Conservation (phyloP, 35 echinoderm and acorn worm genomes). For the Apostichopus parvimensis region DNA sequence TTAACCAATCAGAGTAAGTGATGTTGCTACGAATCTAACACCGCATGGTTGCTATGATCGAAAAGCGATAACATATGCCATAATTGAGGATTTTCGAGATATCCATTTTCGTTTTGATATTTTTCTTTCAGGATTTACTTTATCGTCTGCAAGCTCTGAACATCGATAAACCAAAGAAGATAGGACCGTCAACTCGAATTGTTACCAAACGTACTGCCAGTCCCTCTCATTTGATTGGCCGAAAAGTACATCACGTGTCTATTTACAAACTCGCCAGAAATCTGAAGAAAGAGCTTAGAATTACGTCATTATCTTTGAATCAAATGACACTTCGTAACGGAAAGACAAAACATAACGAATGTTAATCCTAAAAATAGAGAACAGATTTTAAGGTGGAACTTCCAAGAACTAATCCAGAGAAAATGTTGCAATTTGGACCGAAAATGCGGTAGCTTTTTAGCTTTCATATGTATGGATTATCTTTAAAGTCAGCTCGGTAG, state of each 20-base stretch:
- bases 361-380: neutral
- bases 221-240: neutral
- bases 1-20: too few species aligned
- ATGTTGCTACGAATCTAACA: too few species aligned
- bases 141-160: neutral
- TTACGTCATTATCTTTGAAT: neutral
- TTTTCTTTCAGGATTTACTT: neutral
- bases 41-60: too few species aligned
- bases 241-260: neutral
- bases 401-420: neutral
- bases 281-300: constrained; percentile 17
- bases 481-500: too few species aligned
- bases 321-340: constrained; percentile 8
- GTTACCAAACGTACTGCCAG: neutral
- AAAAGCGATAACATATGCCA: too few species aligned
- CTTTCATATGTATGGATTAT: too few species aligned
- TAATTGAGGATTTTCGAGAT: too few species aligned
- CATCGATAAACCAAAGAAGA: neutral
- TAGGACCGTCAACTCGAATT: neutral
- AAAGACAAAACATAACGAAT: constrained; percentile 33
- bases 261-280: constrained; percentile 1
- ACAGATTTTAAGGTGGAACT: too few species aligned
- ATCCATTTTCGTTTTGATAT: neutral
- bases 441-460: neutral
- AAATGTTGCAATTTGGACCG: neutral